phyloP scores from a whole-genome alignment of 1,140 invertebrate genomes.

The Thaumetopoea pityocampa region DNA sequence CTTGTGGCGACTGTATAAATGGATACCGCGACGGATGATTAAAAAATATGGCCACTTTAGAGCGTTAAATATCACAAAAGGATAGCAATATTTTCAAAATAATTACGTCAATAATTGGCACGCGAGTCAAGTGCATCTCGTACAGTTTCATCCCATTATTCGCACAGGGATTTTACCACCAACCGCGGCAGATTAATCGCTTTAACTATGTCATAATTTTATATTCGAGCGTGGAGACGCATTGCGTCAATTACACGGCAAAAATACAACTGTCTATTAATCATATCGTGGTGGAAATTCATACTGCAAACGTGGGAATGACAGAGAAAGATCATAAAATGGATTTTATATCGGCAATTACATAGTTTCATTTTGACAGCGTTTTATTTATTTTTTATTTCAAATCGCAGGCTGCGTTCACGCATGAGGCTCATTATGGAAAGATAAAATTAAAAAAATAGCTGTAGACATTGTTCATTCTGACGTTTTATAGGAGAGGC shows the following conservation, averaged over 20 bases:
- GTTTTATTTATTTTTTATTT: conserved; percentile 11
- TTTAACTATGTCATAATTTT: conserved; percentile 70
- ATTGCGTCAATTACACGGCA: conserved; percentile 62
- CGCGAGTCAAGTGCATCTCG: conserved; percentile 42
- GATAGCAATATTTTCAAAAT: conserved; percentile 68
- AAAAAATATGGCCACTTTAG: conserved; percentile 58
- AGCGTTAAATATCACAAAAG: conserved; percentile 64
- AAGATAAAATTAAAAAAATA: too few species aligned
- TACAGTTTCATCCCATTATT: conserved; percentile 60
- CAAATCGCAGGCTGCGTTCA: too few species aligned
- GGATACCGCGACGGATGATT: conserved; percentile 36
- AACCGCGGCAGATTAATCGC: conserved; percentile 69
- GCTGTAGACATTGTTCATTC: too few species aligned
- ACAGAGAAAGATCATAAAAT: too few species aligned
- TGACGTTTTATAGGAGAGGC: too few species aligned
- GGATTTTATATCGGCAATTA: too few species aligned
- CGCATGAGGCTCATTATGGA: too few species aligned
- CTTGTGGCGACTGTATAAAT: conserved; percentile 38
- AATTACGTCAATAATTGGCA: conserved; percentile 74
- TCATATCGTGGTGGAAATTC: conserved; percentile 35
- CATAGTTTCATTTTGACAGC: conserved; percentile 11
- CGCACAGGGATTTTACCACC: conserved; percentile 63
- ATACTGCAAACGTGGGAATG: conserved; percentile 35
- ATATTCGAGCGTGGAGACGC: conserved; percentile 44
- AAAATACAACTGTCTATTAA: conserved; percentile 65